Evolutionary conservation across 2,113 vertebrate species (phyloP), one percentile per base, ranked within the genome.

Genomic region (Lipophrys pholis): DNA sequence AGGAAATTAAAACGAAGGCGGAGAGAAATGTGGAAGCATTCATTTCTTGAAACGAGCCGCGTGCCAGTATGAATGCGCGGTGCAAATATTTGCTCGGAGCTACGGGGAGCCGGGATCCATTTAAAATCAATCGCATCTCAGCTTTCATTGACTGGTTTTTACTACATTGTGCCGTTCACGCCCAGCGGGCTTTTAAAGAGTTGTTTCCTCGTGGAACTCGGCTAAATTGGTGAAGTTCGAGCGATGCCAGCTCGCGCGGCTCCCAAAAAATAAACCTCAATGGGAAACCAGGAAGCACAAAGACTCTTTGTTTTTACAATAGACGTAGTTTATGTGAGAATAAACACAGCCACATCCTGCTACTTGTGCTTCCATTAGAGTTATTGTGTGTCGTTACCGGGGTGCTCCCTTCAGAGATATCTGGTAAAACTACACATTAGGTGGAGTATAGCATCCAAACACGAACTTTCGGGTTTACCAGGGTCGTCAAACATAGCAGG

Each of bases 111-210:
- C 58, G 40, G 14, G 15, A 64, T 61, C 42, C 49, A 21, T 9
- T 8, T 58, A 30, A 54, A 67, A 67, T 69, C 43, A 42, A 45
- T 69, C 56, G 15, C 30, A 11, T 40, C 2, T 74, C 42, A 76
- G 16, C 9, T 71, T 40, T 17, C 38, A 40, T 3, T 17, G 6
- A 21, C 4, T 53, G 62, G 41, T 14, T 45, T 67, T 60, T 14
- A 21, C 17, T 8, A 40, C 8, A 41, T 38, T 38, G 6, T 16
- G 39, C 11, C 30, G 42, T 65, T 84, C 36, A 35, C 17, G 15
- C 57, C 8, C 69, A 63, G 48, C 67, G 8, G 43, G 1, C 55
- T 60, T 55, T 2, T 56, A 8, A 50, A 14, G 36, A 11, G 21
- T 48, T 8, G 45, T 21, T 54, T 48, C 36, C 38, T 35, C 36